Conservation (phyloP, 2,113 vertebrate genomes). For the Benthochromis sp. region DNA sequence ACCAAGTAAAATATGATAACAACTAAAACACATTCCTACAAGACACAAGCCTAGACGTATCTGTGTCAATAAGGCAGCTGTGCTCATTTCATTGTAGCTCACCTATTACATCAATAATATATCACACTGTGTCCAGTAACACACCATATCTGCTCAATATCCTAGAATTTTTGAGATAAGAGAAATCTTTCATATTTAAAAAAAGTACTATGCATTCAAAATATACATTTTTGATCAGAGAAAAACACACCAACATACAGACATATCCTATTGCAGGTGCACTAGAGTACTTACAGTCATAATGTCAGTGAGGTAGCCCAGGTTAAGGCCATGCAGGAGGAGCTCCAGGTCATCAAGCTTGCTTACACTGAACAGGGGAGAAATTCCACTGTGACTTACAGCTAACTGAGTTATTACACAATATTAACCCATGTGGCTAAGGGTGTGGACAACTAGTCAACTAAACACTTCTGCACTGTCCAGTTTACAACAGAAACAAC, state of each 20-base stretch:
- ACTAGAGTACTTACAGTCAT: conserved; percentile 50
- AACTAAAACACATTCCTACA: background rate
- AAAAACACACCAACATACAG: background rate
- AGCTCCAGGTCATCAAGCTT: conserved; percentile 79
- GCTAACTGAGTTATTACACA: background rate
- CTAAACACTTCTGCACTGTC: background rate
- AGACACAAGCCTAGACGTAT: background rate
- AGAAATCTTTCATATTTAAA: background rate
- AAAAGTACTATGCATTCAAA: background rate
- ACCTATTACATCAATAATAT: background rate
- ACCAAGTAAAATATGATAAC: conserved; percentile 12
- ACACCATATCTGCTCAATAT: background rate
- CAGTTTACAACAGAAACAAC: background rate
- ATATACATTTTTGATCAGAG: background rate
- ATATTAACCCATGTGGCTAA: background rate
- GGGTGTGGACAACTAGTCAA: background rate
- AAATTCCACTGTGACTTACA: background rate
- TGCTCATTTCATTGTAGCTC: background rate
- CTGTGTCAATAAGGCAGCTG: background rate
- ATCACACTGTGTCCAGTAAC: background rate
- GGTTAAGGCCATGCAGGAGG: conserved; percentile 83
- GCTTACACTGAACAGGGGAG: conserved; percentile 61
- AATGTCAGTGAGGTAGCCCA: conserved; percentile 75
- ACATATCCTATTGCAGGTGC: background rate
- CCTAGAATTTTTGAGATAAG: background rate